Conservation (phyloP, 2,113 vertebrate species). For the Gallinago undulata region DNA sequence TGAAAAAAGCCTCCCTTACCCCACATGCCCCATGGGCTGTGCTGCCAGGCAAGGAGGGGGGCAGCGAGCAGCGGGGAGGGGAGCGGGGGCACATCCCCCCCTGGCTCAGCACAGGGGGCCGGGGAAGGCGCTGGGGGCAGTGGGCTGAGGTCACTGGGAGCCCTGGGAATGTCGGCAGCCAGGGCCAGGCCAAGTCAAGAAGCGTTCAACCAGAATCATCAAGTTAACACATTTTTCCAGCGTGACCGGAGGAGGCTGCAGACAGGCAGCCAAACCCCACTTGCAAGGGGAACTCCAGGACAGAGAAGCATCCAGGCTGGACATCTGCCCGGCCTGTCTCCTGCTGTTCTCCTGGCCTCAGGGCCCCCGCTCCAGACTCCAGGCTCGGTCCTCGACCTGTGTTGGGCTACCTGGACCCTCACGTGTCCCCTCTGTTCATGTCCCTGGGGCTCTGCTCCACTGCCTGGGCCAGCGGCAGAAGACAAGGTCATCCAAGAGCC, state of each 20-base stretch:
- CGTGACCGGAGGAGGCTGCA: background rate
- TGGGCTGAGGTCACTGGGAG: background rate
- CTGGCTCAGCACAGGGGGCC: background rate
- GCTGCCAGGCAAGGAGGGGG: accelerated
- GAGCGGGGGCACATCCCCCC: accelerated
- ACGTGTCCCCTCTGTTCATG: background rate
- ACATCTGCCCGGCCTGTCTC: background rate
- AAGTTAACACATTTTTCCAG: conserved; percentile 51
- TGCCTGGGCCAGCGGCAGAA: background rate
- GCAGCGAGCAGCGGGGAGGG: background rate
- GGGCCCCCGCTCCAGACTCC: background rate
- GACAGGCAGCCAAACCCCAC: background rate
- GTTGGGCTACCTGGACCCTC: background rate
- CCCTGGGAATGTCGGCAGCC: conserved; percentile 12
- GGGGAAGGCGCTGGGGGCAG: background rate
- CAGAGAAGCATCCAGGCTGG: background rate
- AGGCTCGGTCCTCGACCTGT: background rate
- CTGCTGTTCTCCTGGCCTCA: background rate
- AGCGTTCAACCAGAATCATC: conserved; percentile 39
- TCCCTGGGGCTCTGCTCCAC: accelerated
- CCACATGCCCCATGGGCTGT: background rate
- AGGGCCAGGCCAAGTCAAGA: background rate
- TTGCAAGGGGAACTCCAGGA: background rate
- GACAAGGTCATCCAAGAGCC: background rate
- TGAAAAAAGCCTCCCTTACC: background rate